Conservation (phyloP, 2,113 vertebrate species). For the Micromys minutus region DNA sequence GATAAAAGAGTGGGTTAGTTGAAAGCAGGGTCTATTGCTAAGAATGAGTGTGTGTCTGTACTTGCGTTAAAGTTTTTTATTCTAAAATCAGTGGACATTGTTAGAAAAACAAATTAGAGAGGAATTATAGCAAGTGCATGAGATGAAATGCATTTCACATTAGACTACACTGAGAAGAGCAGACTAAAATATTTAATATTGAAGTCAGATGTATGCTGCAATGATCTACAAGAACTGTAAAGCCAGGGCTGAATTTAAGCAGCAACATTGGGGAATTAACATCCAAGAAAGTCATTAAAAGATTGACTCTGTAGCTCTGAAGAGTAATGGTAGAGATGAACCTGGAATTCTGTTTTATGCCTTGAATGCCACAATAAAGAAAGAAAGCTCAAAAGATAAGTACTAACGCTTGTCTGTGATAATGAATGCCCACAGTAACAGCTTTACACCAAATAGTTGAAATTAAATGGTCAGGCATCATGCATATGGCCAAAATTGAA, state of each 20-base stretch:
- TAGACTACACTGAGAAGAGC: background rate
- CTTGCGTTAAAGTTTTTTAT: background rate
- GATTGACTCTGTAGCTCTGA: background rate
- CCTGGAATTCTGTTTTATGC: background rate
- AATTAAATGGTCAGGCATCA: background rate
- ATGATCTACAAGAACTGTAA: background rate
- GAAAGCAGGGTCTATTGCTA: background rate
- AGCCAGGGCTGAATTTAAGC: background rate
- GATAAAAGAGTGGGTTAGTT: background rate
- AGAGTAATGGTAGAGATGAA: background rate
- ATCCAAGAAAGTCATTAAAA: background rate
- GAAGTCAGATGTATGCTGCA: background rate
- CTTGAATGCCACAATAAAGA: background rate
- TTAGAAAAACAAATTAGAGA: background rate
- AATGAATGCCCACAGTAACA: background rate
- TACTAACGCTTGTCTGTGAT: background rate
- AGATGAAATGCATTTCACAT: background rate
- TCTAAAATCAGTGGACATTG: background rate
- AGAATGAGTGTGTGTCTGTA: background rate
- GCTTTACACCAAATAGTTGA: background rate
- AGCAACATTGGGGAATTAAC: background rate
- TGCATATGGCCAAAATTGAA: background rate
- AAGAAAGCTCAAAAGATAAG: background rate
- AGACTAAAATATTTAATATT: background rate
- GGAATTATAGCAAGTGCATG: too few relatives aligned